Evolutionary conservation across 2,888 invertebrate genomes (phyloP).

Genomic region (Orthonychiurus folsomi): DNA sequence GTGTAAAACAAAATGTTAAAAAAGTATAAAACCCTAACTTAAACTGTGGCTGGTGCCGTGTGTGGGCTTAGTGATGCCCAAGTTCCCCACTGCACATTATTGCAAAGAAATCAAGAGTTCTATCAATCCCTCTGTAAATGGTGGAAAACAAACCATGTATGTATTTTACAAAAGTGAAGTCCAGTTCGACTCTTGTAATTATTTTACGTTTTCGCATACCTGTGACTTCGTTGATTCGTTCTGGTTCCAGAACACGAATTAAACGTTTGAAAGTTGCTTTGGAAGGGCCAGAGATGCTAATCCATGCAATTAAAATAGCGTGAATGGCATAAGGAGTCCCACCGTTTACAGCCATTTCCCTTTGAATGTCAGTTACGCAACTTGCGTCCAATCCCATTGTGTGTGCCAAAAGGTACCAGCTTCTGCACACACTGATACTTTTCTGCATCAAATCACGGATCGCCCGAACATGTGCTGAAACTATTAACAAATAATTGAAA

Average conservation of each 20-base stretch:
- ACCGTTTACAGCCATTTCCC: conserved; percentile 22
- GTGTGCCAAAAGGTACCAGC: conserved; percentile 22
- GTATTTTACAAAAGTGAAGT: not conserved
- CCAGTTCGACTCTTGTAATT: not conserved
- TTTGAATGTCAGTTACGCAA: conserved; percentile 20
- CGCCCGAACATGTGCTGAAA: conserved; percentile 8
- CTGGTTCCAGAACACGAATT: conserved; percentile 14
- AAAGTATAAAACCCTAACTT: too few relatives aligned
- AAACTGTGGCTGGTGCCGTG: too few relatives aligned
- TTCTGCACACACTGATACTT: conserved; percentile 13
- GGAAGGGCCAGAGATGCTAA: conserved; percentile 16
- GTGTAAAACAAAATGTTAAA: too few relatives aligned
- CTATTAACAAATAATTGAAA: conserved; percentile 11
- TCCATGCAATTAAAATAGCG: conserved; percentile 18
- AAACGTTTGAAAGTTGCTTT: conserved; percentile 24
- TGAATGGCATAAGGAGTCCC: conserved; percentile 20
- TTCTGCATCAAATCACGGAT: conserved; percentile 18
- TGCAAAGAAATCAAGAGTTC: conserved; percentile 12
- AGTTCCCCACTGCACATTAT: too few relatives aligned
- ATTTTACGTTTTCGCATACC: conserved; percentile 16
- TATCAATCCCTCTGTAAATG: conserved; percentile 14
- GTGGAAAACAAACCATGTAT: conserved; percentile 7
- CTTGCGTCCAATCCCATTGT: conserved; percentile 17
- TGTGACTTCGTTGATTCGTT: conserved; percentile 22
- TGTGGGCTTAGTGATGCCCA: too few relatives aligned